phyloP scores from a whole-genome alignment of 1,140 invertebrate species.

The Drosophila ficusphila region DNA sequence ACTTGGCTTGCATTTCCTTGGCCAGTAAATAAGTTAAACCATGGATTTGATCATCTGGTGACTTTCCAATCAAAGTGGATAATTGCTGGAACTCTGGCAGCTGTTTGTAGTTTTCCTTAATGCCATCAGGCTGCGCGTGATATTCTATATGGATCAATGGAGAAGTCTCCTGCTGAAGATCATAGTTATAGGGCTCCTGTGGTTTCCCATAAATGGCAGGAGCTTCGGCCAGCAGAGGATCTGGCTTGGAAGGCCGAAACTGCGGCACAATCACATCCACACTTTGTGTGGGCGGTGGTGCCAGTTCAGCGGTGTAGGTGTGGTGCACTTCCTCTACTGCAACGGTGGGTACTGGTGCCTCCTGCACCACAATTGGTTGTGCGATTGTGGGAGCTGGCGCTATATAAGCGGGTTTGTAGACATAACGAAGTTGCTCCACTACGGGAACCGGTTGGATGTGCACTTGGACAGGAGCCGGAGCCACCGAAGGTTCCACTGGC shows the following conservation, averaged over 20 bases:
- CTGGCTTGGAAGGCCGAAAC: slow-evolving; percentile 68
- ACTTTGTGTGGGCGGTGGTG: slow-evolving; percentile 11
- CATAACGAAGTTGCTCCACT: slow-evolving; percentile 75
- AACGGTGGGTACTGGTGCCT: slow-evolving; percentile 6
- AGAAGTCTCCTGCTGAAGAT: slow-evolving; percentile 27
- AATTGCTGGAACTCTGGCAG: slow-evolving; percentile 71
- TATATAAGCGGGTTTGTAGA: slow-evolving; percentile 55
- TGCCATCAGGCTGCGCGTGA: slow-evolving; percentile 53
- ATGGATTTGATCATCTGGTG: slow-evolving; percentile 80
- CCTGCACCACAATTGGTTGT: slow-evolving; percentile 72
- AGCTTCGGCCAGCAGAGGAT: slow-evolving; percentile 50
- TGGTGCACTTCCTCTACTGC: slow-evolving; percentile 58
- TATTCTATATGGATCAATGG: slow-evolving; percentile 77
- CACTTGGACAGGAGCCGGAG: slow-evolving; percentile 57
- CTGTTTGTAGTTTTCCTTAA: slow-evolving; percentile 74
- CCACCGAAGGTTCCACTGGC: background rate
- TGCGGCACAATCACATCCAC: slow-evolving; percentile 25
- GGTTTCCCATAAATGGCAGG: slow-evolving; percentile 43
- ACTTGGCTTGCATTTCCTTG: slow-evolving; percentile 80
- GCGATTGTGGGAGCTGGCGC: slow-evolving; percentile 31
- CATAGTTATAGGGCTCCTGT: slow-evolving; percentile 58
- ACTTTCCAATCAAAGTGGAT: slow-evolving; percentile 77
- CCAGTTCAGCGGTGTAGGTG: slow-evolving; percentile 55
- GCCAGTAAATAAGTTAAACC: slow-evolving; percentile 77
- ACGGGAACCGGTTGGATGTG: slow-evolving; percentile 78